Percentiles rank a stretch among this genome's conserved stretches.
Evolutionary conservation across 1,140 invertebrate species (phyloP).

Genomic region (Oncopodura yosiiana): DNA sequence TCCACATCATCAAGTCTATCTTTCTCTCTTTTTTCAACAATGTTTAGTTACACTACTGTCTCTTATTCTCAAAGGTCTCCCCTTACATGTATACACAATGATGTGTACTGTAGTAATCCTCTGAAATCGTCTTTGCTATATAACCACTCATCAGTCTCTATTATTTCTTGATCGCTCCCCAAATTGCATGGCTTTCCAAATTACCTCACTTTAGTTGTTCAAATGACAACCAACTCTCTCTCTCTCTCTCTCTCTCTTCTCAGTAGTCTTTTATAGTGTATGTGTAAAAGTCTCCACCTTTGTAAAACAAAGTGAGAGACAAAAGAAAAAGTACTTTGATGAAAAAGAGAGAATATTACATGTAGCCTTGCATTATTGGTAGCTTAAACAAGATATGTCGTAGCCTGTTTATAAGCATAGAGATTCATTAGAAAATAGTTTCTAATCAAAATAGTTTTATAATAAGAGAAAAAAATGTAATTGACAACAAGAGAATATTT

Average conservation of each 20-base stretch:
- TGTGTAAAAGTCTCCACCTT: no score
- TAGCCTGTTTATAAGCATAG: no score
- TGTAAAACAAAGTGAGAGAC: no score
- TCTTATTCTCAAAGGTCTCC: not conserved
- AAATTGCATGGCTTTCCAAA: conserved; percentile 25
- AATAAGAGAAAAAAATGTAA: no score
- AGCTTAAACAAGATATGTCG: no score
- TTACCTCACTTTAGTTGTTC: conserved; percentile 12
- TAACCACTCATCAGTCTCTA: conserved; percentile 27
- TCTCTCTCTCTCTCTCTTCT: not conserved
- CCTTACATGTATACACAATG: not conserved
- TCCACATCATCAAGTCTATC: not conserved
- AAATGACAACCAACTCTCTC: conserved; percentile 8
- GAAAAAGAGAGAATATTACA: no score
- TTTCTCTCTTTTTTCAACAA: not conserved
- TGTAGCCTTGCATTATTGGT: no score
- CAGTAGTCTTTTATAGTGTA: not conserved
- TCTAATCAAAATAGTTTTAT: no score
- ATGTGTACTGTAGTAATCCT: not conserved
- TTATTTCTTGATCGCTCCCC: conserved; percentile 29
- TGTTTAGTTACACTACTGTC: not conserved
- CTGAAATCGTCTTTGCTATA: not conserved
- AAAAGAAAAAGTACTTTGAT: no score
- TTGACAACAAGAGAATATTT: no score
- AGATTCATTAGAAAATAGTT: no score